These are phyloP conservation scores for Polyodon spathula DNA, from an alignment of 2,113 vertebrate species.

Conservation along the genomic window DNA sequence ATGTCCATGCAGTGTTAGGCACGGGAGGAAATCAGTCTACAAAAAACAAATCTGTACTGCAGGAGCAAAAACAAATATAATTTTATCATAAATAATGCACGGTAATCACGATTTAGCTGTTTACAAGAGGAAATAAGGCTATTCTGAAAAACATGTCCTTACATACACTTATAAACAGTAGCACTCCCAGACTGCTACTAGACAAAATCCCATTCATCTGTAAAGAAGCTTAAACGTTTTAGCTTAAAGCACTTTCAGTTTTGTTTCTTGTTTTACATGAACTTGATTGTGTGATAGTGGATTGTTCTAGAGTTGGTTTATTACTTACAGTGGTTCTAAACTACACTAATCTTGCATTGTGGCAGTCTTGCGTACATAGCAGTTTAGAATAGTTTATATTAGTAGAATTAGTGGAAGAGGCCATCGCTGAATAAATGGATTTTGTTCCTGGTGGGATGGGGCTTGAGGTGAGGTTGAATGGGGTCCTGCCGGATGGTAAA, in stretches of 20 bases:
- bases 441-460: too few species aligned
- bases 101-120: too few species aligned
- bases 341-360: conserved; percentile 22
- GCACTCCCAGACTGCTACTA: conserved; percentile 43
- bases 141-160: too few species aligned
- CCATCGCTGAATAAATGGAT: too few species aligned
- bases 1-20: too few species aligned
- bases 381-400: neutral
- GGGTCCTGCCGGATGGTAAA: too few species aligned
- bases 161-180: conserved; percentile 37
- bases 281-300: conserved; percentile 45
- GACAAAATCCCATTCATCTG: conserved; percentile 55
- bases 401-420: too few species aligned
- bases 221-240: conserved; percentile 48
- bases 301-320: conserved; percentile 38
- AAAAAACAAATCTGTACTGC: too few species aligned
- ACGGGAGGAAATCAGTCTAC: too few species aligned
- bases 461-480: too few species aligned
- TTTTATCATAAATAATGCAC: conserved; percentile 33
- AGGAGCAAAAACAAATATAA: neutral
- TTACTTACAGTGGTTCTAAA: conserved; percentile 30
- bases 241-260: conserved; percentile 42
- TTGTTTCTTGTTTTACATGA: conserved; percentile 46
- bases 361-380: conserved; percentile 16
- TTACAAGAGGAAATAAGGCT: too few species aligned